These are phyloP conservation scores for Haemorhous mexicanus DNA, from an alignment of 2,113 vertebrate species.

Conservation along the genomic window DNA sequence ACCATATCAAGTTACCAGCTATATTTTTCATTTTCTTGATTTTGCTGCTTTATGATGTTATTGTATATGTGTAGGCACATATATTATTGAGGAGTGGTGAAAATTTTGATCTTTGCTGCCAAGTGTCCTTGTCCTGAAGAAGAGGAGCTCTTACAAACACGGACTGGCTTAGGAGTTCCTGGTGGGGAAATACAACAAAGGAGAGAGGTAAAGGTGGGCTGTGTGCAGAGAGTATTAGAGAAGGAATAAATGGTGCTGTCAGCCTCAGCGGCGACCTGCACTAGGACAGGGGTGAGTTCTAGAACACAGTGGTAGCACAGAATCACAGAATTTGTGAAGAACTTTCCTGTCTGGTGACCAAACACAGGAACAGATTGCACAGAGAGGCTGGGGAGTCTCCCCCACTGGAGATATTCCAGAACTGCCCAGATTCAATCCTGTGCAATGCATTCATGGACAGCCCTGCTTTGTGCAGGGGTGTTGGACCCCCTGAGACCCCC, in stretches of 20 bases:
- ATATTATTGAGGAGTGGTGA: not conserved
- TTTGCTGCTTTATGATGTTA: not conserved
- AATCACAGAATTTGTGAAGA: not conserved
- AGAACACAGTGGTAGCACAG: accelerated
- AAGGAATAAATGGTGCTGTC: not conserved
- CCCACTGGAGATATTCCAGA: not conserved
- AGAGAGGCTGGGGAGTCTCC: not conserved
- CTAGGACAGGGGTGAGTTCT: not conserved
- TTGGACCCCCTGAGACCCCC: not conserved
- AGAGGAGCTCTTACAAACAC: not conserved
- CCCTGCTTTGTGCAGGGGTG: no score
- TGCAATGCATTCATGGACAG: not conserved
- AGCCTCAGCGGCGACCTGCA: not conserved
- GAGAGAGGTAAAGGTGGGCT: not conserved
- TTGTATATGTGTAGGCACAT: not conserved
- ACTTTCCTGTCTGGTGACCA: not conserved
- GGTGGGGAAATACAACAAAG: accelerated
- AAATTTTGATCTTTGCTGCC: not conserved
- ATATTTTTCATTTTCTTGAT: not conserved
- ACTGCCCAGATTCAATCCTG: not conserved
- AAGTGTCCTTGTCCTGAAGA: not conserved
- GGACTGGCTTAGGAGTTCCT: not conserved
- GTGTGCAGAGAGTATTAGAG: not conserved
- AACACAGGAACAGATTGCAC: not conserved
- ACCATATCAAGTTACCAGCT: not conserved